Percentiles rank a stretch among this genome's conserved stretches.
Conservation (phyloP, 1,140 invertebrate genomes). For the Polypedilum vanderplanki region DNA sequence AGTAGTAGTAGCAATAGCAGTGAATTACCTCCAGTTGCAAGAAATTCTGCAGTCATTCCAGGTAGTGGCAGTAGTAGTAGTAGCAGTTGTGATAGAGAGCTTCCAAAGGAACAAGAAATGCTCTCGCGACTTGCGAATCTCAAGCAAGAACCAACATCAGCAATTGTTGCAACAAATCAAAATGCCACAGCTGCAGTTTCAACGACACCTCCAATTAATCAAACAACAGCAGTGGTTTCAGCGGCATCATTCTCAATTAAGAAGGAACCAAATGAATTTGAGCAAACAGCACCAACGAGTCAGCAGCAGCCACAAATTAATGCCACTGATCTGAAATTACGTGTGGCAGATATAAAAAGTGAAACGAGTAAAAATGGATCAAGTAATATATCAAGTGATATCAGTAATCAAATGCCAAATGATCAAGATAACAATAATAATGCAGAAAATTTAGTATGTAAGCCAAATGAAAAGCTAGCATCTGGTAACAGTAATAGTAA, state of each 20-base stretch:
- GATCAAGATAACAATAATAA: slow-evolving; percentile 28
- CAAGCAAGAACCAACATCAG: slow-evolving; percentile 38
- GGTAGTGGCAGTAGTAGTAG: not conserved
- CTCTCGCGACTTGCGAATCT: slow-evolving; percentile 42
- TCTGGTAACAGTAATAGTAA: slow-evolving; percentile 34
- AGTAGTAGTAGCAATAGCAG: not conserved
- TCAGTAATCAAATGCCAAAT: slow-evolving; percentile 27
- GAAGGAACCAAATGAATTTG: slow-evolving; percentile 43
- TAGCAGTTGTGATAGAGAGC: not conserved
- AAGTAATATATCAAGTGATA: slow-evolving; percentile 21
- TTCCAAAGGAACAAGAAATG: slow-evolving; percentile 40
- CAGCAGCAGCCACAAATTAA: slow-evolving; percentile 34
- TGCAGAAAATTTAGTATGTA: slow-evolving; percentile 25
- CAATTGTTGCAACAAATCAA: slow-evolving; percentile 31
- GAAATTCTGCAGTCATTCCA: slow-evolving; percentile 3
- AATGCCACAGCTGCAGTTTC: slow-evolving; percentile 9
- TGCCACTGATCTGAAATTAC: slow-evolving; percentile 43
- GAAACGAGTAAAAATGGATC: slow-evolving; percentile 34
- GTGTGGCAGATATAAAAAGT: slow-evolving; percentile 41
- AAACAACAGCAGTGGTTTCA: slow-evolving; percentile 42
- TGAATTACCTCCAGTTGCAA: not conserved
- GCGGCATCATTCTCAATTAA: slow-evolving; percentile 40
- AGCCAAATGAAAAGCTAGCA: slow-evolving; percentile 13
- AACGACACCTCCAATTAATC: slow-evolving; percentile 32
- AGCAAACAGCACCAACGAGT: slow-evolving; percentile 40